Base-by-base conservation (phyloP, 2,113 vertebrate genomes). In the Callionymus lyra region DNA sequence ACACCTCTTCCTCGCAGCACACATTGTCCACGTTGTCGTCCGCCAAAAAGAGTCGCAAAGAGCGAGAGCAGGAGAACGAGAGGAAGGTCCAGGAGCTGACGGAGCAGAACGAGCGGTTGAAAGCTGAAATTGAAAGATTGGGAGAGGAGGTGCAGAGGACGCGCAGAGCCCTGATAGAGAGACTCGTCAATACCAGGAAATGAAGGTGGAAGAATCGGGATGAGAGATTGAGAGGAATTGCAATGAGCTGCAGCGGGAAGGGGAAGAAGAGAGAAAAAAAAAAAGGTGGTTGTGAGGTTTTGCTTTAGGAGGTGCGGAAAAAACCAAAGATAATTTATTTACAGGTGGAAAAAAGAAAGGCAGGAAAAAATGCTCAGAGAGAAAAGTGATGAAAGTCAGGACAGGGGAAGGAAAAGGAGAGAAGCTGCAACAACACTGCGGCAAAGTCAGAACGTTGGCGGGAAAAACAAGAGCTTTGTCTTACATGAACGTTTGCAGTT, bases 91-190 rank as follows among this genome's bases (percentile, higher is more conserved):
- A 82, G 49, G 86, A 91, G 80, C 78, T 98, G 74, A 87, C 72
- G 0, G 85, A 89, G 19, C 91, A 91, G 51, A 98, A 98, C 0
- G 86, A 91, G 63, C 82, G 72, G 10, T 84, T 97, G 40, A 89
- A 92, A 62, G 76, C 77, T 0, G 86, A 93, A 74, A 94, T 98
- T 1, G 84, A 84, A 44, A 80, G 77, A 44, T 79, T 98, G 16
- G 91, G 85, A 2, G 67, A 82, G 0, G 92, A 98, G 74, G 94
- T 97, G 15, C 86, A 90, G 59, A 74, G 55, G 10, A 92, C 91
- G 0, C 82, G 94, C 2, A 79, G 86, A 2, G 88, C 88, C 2
- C 84, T 98, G 35, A 97, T 98, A 9, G 85, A 94, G 63, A 87
- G 86, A 63, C 86, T 98, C 49, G 90, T 97, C 43, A 90, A 83